phyloP scores from a whole-genome alignment of 2,888 invertebrate genomes.

The Drosophila formosana region DNA sequence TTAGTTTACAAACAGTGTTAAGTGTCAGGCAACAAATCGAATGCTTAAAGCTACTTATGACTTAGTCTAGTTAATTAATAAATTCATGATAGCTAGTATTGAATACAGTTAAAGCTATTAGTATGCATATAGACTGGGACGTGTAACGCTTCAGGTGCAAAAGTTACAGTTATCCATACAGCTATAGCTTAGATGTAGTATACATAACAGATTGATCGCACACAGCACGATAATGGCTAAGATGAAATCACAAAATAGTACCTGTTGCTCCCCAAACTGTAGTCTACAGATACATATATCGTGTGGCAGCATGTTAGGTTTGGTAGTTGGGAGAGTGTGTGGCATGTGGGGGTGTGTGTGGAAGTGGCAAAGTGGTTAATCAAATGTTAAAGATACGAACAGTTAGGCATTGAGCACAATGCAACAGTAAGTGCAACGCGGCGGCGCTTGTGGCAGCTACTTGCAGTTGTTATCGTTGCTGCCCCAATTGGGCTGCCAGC shows the following conservation, averaged over 20 bases:
- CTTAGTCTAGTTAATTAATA: slow-evolving; percentile 5
- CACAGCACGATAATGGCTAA: slow-evolving; percentile 85
- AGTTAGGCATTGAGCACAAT: slow-evolving; percentile 50
- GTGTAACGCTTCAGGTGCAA: slow-evolving; percentile 71
- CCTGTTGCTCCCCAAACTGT: slow-evolving; percentile 85
- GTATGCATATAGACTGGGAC: slow-evolving; percentile 2
- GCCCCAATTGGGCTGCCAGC: slow-evolving; percentile 69
- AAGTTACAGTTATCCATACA: slow-evolving; percentile 82
- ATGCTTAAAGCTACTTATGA: slow-evolving; percentile 50
- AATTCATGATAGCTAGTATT: slow-evolving; percentile 25
- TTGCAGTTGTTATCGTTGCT: slow-evolving; percentile 20
- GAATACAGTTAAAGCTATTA: slow-evolving; percentile 47
- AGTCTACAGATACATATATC: slow-evolving; percentile 73
- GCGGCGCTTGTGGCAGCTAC: slow-evolving; percentile 55
- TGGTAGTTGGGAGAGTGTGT: slow-evolving; percentile 2
- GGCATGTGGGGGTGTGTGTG: slow-evolving; percentile 16
- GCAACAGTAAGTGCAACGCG: slow-evolving; percentile 31
- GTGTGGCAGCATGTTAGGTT: slow-evolving; percentile 29
- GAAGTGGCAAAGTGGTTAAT: slow-evolving; percentile 44
- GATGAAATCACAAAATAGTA: slow-evolving; percentile 85
- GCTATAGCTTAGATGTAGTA: slow-evolving; percentile 84
- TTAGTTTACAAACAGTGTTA: slow-evolving; percentile 79
- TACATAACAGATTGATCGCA: slow-evolving; percentile 85
- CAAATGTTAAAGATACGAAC: slow-evolving; percentile 43
- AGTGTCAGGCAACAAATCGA: slow-evolving; percentile 70